Conservation (phyloP, 2,888 invertebrate species). For the Archips xylosteana region DNA sequence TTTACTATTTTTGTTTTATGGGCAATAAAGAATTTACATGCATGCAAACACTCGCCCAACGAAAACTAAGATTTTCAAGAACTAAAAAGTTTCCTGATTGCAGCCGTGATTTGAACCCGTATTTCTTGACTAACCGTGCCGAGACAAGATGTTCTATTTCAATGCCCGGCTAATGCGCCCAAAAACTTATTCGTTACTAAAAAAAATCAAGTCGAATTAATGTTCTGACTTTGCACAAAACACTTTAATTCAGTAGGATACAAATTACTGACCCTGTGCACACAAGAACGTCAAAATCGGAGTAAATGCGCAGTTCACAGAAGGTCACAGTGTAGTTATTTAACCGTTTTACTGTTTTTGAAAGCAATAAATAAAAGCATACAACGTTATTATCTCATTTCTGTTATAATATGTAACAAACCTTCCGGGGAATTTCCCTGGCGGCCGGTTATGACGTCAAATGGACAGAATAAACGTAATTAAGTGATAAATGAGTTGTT, state of each 20-base stretch:
- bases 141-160: too few species aligned
- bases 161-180: too few species aligned
- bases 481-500: constrained; percentile 17
- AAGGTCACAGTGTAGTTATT: constrained; percentile 57
- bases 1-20: too few species aligned
- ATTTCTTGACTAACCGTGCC: too few species aligned
- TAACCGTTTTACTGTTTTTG: constrained; percentile 20
- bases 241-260: constrained; percentile 31
- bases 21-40: too few species aligned
- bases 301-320: constrained; percentile 56
- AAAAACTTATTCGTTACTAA: too few species aligned
- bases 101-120: neutral
- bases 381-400: constrained; percentile 23
- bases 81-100: neutral
- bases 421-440: constrained; percentile 25
- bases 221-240: constrained; percentile 22
- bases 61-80: neutral
- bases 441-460: constrained; percentile 11
- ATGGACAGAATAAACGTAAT: constrained; percentile 7
- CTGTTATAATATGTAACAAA: constrained; percentile 10
- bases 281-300: constrained; percentile 46
- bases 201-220: neutral
- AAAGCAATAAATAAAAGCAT: constrained; percentile 9
- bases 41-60: too few species aligned
- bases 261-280: constrained; percentile 27